Conservation (phyloP, 2,113 vertebrate species). For the Ochotona curzoniae region DNA sequence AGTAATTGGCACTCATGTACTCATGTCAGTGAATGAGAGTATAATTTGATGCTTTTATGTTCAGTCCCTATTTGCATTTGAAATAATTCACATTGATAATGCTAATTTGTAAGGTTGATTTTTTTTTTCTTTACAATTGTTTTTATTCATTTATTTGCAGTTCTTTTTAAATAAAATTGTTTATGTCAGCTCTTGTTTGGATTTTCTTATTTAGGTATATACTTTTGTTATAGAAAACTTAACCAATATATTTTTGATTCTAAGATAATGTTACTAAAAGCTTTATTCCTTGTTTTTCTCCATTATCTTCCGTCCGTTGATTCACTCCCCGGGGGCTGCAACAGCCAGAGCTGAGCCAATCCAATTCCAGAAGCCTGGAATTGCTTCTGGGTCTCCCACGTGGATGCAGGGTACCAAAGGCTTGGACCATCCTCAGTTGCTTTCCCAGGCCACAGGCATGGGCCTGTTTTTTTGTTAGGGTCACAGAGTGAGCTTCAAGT, state of each 20-base stretch:
- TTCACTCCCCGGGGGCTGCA: no score
- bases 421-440: no score
- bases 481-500: slow-evolving; percentile 15
- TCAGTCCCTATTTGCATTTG: slow-evolving; percentile 44
- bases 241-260: not conserved
- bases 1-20: not conserved
- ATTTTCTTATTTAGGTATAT: slow-evolving; percentile 42
- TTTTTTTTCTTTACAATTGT: not conserved
- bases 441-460: no score
- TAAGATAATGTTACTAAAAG: slow-evolving; percentile 33
- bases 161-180: slow-evolving; percentile 71
- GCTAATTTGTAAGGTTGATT: slow-evolving; percentile 62
- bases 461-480: slow-evolving; percentile 11
- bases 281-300: slow-evolving; percentile 37
- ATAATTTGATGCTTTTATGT: slow-evolving; percentile 46
- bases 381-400: no score
- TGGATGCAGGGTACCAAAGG: no score
- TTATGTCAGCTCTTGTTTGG: slow-evolving; percentile 34
- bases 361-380: no score
- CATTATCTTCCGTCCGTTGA: not conserved
- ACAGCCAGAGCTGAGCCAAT: no score
- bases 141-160: not conserved
- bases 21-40: slow-evolving; percentile 27
- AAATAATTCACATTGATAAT: slow-evolving; percentile 59
- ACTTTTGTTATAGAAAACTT: slow-evolving; percentile 27